Evolutionary conservation across 2,888 invertebrate species (phyloP), one percentile per base, ranked within the genome.

Genomic region (Heliconius erato): DNA sequence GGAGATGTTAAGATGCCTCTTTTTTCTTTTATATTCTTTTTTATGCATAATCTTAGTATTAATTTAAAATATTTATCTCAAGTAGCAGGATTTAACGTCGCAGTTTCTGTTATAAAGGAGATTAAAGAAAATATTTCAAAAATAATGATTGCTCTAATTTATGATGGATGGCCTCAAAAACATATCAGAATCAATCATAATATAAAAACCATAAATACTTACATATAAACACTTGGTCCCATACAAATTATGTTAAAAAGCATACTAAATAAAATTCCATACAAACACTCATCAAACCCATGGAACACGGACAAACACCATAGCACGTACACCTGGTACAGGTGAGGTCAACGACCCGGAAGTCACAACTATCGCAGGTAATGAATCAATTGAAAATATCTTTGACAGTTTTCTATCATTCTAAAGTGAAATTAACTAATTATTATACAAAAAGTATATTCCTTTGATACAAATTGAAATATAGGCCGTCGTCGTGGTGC

Each of bases 311-410:
- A 40, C 80, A 44, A 76, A 69, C 69, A 74, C 69, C 76, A 72
- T 79, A 23, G 59, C 80, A 76, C 79, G 78, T 81, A 74, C 80
- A 77, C 80, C 78, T 81, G 80, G 80, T 28, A 16, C 6, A 28
- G 44, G 76, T 32, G 59, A 76, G 81, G 78, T 79, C 81, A 69
- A n/a, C 74, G 83, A 83, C 83, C 81, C 83, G 80, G 77, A 80
- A 80, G 35, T 63, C 68, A 59, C 12, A 54, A 16, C 67, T 80
- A 65, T 76, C 74, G 74, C 80, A 40, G 74, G 67, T 68, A 76
- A 76, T 76, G 59, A 80, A 76, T 76, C 80, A 80, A 76, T 68
- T 76, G 26, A 26, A 35, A 23, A 26, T 14, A 63, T n/a, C 35
- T n/a, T n/a, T 76, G 40, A 35, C 35, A 26, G 59, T 63, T 76